phyloP scores from a whole-genome alignment of 2,888 invertebrate species.

The Opisthograptis luteolata region DNA sequence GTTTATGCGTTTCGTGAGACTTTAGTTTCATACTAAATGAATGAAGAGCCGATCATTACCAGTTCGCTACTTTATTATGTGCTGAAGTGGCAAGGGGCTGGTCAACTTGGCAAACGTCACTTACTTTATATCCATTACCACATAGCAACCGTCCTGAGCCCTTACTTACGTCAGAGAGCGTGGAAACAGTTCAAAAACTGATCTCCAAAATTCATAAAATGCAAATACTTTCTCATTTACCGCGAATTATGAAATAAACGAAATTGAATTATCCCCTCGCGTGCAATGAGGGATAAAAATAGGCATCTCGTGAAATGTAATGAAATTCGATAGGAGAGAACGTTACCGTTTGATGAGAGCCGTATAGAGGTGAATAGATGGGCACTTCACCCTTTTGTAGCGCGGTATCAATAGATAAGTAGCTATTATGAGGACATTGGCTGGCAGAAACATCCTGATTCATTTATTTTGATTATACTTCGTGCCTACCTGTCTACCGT shows the following conservation, averaged over 20 bases:
- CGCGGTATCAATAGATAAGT: background rate
- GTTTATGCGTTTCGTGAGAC: too few species aligned
- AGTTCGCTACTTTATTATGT: too few species aligned
- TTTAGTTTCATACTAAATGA: too few species aligned
- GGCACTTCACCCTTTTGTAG: conserved; percentile 18
- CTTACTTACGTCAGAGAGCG: background rate
- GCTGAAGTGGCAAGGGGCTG: too few species aligned
- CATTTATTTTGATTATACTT: background rate
- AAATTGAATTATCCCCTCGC: conserved; percentile 32
- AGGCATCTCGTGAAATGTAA: conserved; percentile 30
- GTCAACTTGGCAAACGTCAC: too few species aligned
- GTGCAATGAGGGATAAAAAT: conserved; percentile 23
- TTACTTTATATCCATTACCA: too few species aligned
- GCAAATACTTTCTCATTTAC: conserved; percentile 13
- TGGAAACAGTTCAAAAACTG: conserved; percentile 1
- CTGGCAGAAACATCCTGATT: background rate
- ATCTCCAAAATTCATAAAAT: conserved; percentile 13
- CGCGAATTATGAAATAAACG: conserved; percentile 33
- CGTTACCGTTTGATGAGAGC: conserved; percentile 12
- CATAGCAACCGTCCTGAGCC: too few species aligned
- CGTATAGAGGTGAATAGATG: conserved; percentile 10
- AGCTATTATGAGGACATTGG: background rate
- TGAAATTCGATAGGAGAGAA: conserved; percentile 32
- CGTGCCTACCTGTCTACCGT: too few species aligned
- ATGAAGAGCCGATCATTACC: too few species aligned